phyloP scores from a whole-genome alignment of 2,797 vertebrate genomes.

The Gymnothorax javanicus region DNA sequence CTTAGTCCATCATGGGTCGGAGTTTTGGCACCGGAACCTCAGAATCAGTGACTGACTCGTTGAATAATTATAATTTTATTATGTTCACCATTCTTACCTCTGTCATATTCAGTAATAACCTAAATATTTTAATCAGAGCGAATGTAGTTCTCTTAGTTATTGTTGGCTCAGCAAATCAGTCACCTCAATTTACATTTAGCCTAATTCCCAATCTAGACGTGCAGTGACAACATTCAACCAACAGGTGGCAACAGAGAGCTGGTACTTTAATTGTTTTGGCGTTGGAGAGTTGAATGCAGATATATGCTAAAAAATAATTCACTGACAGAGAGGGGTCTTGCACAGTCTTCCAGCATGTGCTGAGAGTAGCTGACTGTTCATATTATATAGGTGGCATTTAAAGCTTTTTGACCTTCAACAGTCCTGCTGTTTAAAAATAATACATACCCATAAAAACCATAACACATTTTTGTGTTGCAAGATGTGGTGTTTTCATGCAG shows the following conservation, averaged over 20 bases:
- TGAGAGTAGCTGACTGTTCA: not conserved
- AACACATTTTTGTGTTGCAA: not conserved
- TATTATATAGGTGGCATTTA: not conserved
- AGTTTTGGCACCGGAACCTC: not conserved
- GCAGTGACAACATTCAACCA: not conserved
- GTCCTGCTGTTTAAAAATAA: not conserved
- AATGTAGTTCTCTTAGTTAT: not conserved
- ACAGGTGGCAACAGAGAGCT: conserved; percentile 25
- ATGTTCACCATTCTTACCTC: not conserved
- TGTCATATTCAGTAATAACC: not conserved
- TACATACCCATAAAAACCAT: not conserved
- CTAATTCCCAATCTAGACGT: not conserved
- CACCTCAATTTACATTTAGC: conserved; percentile 6
- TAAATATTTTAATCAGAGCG: not conserved
- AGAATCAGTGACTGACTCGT: not conserved
- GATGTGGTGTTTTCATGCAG: not conserved
- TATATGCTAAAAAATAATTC: not conserved
- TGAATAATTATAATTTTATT: not conserved
- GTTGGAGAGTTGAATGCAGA: not conserved
- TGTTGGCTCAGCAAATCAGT: not conserved
- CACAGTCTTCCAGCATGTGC: not conserved
- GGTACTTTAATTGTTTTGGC: not conserved
- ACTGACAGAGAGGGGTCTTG: not conserved
- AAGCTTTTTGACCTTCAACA: not conserved
- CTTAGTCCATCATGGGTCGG: not conserved